These are phyloP conservation scores for Oryctes rhinoceros DNA, from an alignment of 1,140 invertebrate species.

Conservation along the genomic window DNA sequence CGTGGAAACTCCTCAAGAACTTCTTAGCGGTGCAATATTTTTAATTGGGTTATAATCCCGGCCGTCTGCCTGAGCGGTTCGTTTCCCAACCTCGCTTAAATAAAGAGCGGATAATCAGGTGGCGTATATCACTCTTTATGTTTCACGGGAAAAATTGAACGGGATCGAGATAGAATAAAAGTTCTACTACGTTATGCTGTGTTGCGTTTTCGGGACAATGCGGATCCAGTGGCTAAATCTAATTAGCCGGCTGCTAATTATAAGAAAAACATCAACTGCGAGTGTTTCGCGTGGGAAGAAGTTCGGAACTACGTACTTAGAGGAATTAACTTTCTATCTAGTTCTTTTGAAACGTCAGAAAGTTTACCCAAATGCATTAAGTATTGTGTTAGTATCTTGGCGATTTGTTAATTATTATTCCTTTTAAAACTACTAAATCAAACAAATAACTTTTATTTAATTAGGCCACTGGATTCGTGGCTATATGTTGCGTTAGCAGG, in stretches of 20 bases:
- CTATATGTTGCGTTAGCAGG: too few relatives aligned
- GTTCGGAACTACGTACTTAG: neutral
- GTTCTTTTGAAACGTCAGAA: too few relatives aligned
- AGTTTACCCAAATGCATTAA: too few relatives aligned
- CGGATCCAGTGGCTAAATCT: neutral
- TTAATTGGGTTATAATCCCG: slow-evolving; percentile 16
- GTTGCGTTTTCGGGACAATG: neutral
- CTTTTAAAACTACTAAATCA: too few relatives aligned
- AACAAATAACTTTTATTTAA: too few relatives aligned
- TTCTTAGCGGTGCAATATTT: slow-evolving; percentile 13
- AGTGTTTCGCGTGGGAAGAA: neutral
- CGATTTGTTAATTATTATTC: too few relatives aligned
- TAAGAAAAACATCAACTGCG: neutral
- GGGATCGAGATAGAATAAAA: slow-evolving; percentile 11
- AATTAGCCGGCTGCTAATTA: neutral
- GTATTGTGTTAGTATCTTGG: too few relatives aligned
- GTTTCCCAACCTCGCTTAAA: neutral
- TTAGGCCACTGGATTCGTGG: too few relatives aligned
- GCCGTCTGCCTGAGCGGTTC: neutral
- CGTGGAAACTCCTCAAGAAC: neutral
- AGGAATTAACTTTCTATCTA: neutral
- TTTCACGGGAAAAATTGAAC: slow-evolving; percentile 9
- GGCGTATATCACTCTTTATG: neutral
- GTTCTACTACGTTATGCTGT: neutral
- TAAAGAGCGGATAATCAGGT: slow-evolving; percentile 18